These are phyloP conservation scores for Drosophila arizonae DNA, from an alignment of 1,140 invertebrate genomes.

Conservation along the genomic window DNA sequence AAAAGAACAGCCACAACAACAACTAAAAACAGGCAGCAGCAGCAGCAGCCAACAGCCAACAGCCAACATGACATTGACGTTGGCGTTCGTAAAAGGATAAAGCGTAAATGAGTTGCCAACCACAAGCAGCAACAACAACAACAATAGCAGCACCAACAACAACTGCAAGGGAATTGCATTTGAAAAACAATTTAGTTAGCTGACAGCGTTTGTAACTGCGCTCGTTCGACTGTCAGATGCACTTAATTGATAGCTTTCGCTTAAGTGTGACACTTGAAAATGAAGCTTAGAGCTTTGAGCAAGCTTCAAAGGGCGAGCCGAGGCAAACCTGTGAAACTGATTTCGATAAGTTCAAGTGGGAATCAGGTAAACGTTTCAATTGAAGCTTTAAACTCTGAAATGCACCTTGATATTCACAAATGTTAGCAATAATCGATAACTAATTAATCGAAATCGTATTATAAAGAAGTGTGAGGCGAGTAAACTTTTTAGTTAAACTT, in stretches of 20 bases:
- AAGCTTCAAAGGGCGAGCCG: not conserved
- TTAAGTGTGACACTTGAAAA: slow-evolving; percentile 20
- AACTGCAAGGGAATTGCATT: slow-evolving; percentile 28
- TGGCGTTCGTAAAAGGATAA: slow-evolving; percentile 46
- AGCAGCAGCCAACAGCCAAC: slow-evolving; percentile 10
- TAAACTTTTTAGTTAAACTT: too few species aligned
- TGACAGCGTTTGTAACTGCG: slow-evolving; percentile 11
- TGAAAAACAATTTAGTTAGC: slow-evolving; percentile 43
- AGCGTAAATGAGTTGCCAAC: slow-evolving; percentile 53
- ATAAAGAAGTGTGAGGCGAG: too few species aligned
- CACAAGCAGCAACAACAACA: slow-evolving; percentile 26
- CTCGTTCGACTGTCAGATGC: slow-evolving; percentile 31
- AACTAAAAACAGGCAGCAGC: slow-evolving; percentile 22
- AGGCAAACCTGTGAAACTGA: not conserved
- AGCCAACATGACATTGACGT: slow-evolving; percentile 47
- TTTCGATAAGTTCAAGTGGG: too few species aligned
- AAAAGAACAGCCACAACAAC: slow-evolving; percentile 17
- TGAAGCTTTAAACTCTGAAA: too few species aligned
- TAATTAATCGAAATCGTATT: too few species aligned
- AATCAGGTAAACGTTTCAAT: too few species aligned
- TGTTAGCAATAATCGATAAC: too few species aligned
- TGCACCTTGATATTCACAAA: too few species aligned
- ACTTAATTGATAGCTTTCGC: slow-evolving; percentile 39
- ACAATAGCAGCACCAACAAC: not conserved
- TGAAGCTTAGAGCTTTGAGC: slow-evolving; percentile 1